A percentile compares a stretch with the other conserved stretches of the same genome.
Evolutionary conservation across 2,888 invertebrate genomes (phyloP).

Genomic region (Zootermopsis nevadensis): DNA sequence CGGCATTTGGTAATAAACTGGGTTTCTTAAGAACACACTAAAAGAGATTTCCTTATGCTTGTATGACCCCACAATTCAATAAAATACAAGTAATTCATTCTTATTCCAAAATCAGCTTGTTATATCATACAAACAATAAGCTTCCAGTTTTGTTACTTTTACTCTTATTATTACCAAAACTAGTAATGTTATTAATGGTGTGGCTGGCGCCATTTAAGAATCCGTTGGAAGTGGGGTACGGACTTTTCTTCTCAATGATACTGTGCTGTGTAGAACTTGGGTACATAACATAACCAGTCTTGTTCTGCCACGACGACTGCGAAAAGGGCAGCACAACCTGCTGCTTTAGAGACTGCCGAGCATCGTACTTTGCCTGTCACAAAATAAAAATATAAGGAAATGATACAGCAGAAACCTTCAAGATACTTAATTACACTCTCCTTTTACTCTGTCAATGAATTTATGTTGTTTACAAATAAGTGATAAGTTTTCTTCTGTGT

Average conservation of each 20-base stretch:
- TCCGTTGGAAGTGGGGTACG: slow-evolving; percentile 20
- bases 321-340: slow-evolving; percentile 68
- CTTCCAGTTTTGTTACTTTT: slow-evolving; percentile 19
- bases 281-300: slow-evolving; percentile 45
- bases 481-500: too few relatives aligned
- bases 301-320: slow-evolving; percentile 48
- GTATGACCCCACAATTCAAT: slow-evolving; percentile 11
- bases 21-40: neutral
- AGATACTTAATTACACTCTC: too few relatives aligned
- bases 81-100: neutral
- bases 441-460: too few relatives aligned
- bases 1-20: too few relatives aligned
- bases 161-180: neutral
- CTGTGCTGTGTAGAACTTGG: slow-evolving; percentile 41
- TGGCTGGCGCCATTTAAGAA: slow-evolving; percentile 15
- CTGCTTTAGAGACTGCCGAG: slow-evolving; percentile 66
- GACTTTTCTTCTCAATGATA: slow-evolving; percentile 1
- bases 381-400: slow-evolving; percentile 32
- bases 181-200: slow-evolving; percentile 7
- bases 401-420: too few relatives aligned
- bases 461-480: too few relatives aligned
- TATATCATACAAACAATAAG: slow-evolving; percentile 37
- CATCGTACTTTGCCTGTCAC: slow-evolving; percentile 77
- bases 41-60: neutral
- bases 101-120: neutral